Evolutionary conservation across 2,888 invertebrate species (phyloP), one percentile per base, ranked within the genome.

Genomic region (Mesodorylaimus sp.): DNA sequence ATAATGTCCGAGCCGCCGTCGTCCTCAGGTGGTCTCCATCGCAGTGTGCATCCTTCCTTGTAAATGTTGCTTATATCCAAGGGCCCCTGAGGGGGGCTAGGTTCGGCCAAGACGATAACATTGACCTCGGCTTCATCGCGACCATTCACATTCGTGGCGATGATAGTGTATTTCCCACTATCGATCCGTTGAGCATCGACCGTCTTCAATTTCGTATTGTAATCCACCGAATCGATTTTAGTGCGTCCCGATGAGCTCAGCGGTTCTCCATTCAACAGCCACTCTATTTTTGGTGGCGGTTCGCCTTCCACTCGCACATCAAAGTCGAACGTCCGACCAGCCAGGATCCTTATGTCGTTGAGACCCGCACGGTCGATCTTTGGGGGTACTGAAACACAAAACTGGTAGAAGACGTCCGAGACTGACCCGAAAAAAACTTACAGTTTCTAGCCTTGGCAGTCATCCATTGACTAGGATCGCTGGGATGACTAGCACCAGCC

Each of bases 1-100:
- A 84, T 85, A 57, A 91, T 83, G 51, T 88, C 86, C 54, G 86
- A 83, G 53, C 91, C 89, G 54, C 91, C 89, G 65, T 89, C 83
- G 66, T 91, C 88, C 50, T 75, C 73, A 1, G 89, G 87, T 61
- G 82, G 81, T 62, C 80, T 79, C 89, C 91, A 91, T 21, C 80
- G 76, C 13, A 89, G 70, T 2, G 84, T 81, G 46, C 88, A 79
- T n/a, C 83, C 77, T 55, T 88, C 87, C 62, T 85, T 86, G 1
- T 84, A 82, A 5, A 83, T 80, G 48, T 80, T 80, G 1, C 79
- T 79, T 62, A 84, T 83, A 29, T 77, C 75, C 16, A 93, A 73
- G 50, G 91, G 89, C 54, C 88, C 89, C 67, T 78, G 79, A 36
- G 91, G 91, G 26, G 57, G 52, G 10, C 58, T 57, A 21, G 65